Base-by-base conservation (phyloP, 2,797 vertebrate genomes). In the Betta splendens region DNA sequence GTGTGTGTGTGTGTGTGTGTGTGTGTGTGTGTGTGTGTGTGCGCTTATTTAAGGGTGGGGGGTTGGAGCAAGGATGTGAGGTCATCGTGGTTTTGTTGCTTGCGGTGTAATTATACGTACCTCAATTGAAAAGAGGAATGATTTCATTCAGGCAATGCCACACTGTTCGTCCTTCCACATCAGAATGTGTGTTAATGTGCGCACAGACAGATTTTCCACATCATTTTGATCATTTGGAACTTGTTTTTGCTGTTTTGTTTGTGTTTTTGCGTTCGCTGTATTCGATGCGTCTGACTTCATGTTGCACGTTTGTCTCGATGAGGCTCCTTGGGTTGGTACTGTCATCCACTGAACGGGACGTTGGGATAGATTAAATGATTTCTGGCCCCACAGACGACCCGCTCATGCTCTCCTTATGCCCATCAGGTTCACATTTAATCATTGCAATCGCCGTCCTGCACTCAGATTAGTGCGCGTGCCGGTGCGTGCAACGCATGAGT, bases 61-160 rank as follows among this genome's bases (percentile, higher is more conserved):
- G 74, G 56, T 72, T 72, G 54, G 55, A 50, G 55, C 50, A 46
- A 68, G 83, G 77, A 83, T 89, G 75, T 85, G 85, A 88, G 81
- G 78, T 87, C 80, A 80, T 86, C 12, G 80, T 47, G 83, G 77
- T 87, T n/a, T 85, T 87, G 79, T 64, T 75, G 70, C 55, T 71
- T 83, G 78, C 31, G 72, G 75, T 76, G 68, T 78, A 83, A 83
- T 89, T 88, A 86, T 75, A 83, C 69, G 72, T 75, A 66, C 77
- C 57, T 71, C 51, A 65, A 86, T 89, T 81, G 56, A 89, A 87
- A 87, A 87, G 77, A 47, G 71, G 63, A 81, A 71, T 66, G 60
- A 79, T 81, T 85, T 74, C 51, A 69, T 77, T 79, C 65, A 54
- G 52, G 22, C 69, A 77, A 72, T 67, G 55, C 56, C 52, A 49